phyloP scores from a whole-genome alignment of 2,888 invertebrate species.

The Trissolcus brochymenae region DNA sequence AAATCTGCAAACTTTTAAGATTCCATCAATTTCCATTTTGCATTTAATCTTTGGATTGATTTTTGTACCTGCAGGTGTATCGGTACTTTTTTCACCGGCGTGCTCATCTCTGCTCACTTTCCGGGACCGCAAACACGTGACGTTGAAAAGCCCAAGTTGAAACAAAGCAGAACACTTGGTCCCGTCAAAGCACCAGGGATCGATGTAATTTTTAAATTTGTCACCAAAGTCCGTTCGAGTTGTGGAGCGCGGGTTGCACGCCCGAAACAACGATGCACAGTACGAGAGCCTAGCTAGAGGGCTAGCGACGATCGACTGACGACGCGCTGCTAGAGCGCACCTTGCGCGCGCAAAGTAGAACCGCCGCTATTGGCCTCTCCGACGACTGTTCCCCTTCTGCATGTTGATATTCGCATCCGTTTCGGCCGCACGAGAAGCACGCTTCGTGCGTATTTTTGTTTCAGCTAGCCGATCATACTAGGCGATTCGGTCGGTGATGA shows the following conservation, averaged over 20 bases:
- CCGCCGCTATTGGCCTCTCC: slow-evolving; percentile 44
- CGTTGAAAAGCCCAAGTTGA: neutral
- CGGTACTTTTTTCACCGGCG: slow-evolving; percentile 95
- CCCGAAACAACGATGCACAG: slow-evolving; percentile 18
- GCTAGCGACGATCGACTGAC: slow-evolving; percentile 68
- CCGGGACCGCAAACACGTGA: slow-evolving; percentile 15
- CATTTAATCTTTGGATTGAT: too few species aligned
- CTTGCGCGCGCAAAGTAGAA: slow-evolving; percentile 55
- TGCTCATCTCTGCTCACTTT: slow-evolving; percentile 79
- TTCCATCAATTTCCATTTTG: too few species aligned
- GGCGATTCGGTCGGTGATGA: slow-evolving; percentile 39
- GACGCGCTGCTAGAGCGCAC: slow-evolving; percentile 60
- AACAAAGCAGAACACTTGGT: neutral
- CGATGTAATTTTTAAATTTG: too few species aligned
- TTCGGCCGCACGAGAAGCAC: slow-evolving; percentile 19
- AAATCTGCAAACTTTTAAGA: too few species aligned
- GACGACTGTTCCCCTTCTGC: slow-evolving; percentile 50
- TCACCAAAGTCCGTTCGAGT: too few species aligned
- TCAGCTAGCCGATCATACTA: slow-evolving; percentile 36
- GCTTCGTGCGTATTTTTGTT: slow-evolving; percentile 46
- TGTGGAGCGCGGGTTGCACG: slow-evolving; percentile 6
- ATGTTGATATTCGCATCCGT: slow-evolving; percentile 54
- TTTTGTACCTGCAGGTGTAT: slow-evolving; percentile 89
- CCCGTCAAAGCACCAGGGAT: neutral
- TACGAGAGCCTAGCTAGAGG: slow-evolving; percentile 38